A percentile compares a stretch with the other conserved stretches of the same genome.
Conservation (phyloP, 2,113 vertebrate species). For the Falco punctatus region DNA sequence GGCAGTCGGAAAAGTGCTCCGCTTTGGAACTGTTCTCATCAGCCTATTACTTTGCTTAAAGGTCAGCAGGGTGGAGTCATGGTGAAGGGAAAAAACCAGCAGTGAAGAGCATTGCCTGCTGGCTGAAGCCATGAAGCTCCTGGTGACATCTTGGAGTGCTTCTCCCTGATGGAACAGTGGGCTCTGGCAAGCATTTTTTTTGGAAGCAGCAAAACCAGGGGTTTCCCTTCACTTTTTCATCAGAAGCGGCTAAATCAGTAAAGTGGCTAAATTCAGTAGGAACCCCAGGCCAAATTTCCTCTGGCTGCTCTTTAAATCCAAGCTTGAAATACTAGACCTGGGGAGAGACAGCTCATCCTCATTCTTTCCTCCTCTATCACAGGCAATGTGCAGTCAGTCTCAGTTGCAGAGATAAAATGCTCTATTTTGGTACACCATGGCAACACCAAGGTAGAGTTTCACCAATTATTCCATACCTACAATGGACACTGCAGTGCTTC, state of each 20-base stretch:
- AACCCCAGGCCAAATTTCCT: not conserved
- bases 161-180: not conserved
- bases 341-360: not conserved
- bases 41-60: not conserved
- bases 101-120: accelerated
- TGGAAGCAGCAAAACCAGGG: not conserved
- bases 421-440: not conserved
- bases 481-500: accelerated
- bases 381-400: not conserved
- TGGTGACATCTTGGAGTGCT: not conserved
- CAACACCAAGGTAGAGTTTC: not conserved
- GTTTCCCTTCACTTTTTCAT: not conserved
- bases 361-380: not conserved
- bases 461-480: not conserved
- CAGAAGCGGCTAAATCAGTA: not conserved
- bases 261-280: not conserved
- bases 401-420: not conserved
- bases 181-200: not conserved
- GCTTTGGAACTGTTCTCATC: not conserved
- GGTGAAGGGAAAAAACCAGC: not conserved
- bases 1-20: not conserved
- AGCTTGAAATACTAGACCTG: not conserved
- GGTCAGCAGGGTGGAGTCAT: constrained; percentile 1
- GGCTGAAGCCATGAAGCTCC: not conserved
- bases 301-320: not conserved